Base-by-base conservation (phyloP, 2,113 vertebrate genomes). In the Coryphaenoides rupestris region DNA sequence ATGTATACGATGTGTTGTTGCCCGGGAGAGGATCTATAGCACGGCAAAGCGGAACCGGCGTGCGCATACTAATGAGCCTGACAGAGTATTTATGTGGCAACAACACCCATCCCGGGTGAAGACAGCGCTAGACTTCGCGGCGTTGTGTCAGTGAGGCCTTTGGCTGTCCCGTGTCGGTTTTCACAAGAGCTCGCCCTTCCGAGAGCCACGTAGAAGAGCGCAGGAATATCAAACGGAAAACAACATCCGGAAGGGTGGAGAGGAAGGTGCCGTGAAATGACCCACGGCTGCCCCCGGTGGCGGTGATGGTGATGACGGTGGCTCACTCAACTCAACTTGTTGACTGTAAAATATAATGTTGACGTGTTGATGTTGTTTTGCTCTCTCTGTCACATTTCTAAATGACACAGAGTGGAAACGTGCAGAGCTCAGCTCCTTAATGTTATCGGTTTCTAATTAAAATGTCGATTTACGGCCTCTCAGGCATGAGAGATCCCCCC, bases 381-480 rank as follows among this genome's bases (percentile, higher is more conserved):
- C 47, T 67, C 69, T 70, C 33, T 40, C 33, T 1, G 13, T 60
- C 45, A 47, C 55, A 19, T 15, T 58, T 53, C 54, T 55, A 19
- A 63, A 47, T 66, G 68, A 66, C 53, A 70, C 66, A 24, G 13
- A 24, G 52, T 69, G 57, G 64, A 75, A 79, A 70, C 19, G 68
- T 60, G 59, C 62, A 76, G 50, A n/a, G 16, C 58, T 52, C 58
- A 40, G 21, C 49, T 59, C 64, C 16, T 13, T 26, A n/a, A 58
- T 59, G 54, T 61, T 19, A 63, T 65, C 52, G 28, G 49, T 53
- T 28, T 58, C 40, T 57, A 60, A 77, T 78, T 76, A 66, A 70
- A 68, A 49, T 24, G 2, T n/a, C 68, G 71, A 82, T 80, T 84
- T 84, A 86, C 46, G 57, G 59, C 17, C 1, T 56, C 45, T 53